Base-by-base conservation (phyloP, 1,140 invertebrate species). In the Grapholita molesta region DNA sequence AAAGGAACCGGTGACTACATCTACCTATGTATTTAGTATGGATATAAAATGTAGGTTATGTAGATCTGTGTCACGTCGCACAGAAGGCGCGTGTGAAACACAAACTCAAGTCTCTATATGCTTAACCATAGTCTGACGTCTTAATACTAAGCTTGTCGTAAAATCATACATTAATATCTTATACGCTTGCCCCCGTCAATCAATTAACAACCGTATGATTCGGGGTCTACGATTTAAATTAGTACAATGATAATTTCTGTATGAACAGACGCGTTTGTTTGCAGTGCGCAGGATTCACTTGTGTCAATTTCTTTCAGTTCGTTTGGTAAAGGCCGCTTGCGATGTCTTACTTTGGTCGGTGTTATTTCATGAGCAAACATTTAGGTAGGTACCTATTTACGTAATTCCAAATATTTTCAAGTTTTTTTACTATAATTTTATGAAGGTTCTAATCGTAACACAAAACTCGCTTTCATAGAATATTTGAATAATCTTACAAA, bases 281-380 rank as follows among this genome's bases (percentile, higher is more conserved):
- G 70, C 64, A 32, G 35, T 76, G 75, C 72, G 71, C 66, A 65
- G 71, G 69, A 78, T 75, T 75, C 85, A 85, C 80, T 83, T 84
- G 85, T 83, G 84, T 87, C 79, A 87, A 87, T 83, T 61, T 83
- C 77, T 78, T 78, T 74, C 71, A 77, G 25, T 67, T 24, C 35
- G 55, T 69, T 69, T 35, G 38, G 55, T 64, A 42, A 25, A 64
- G 53, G 9, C 57, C 67, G 67, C 57, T 69, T 35, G 66, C 55
- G 55, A 61, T 25, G n/a, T 61, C n/a, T 21, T 48, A 30, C 24
- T 32, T 61, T 25, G 24, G 24, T 12, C 53, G 23, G 24, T 24
- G 53, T 25, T 61, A 61, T 61, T 61, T 61, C 25, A 28, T 61
- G 15, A 61, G 55, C 15, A 61, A 61, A 61, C 28, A 61, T 21